Conservation (phyloP, 30 jellyfish, hydroid and myxozoan genomes). For the Pseudorhiza aurosa region DNA sequence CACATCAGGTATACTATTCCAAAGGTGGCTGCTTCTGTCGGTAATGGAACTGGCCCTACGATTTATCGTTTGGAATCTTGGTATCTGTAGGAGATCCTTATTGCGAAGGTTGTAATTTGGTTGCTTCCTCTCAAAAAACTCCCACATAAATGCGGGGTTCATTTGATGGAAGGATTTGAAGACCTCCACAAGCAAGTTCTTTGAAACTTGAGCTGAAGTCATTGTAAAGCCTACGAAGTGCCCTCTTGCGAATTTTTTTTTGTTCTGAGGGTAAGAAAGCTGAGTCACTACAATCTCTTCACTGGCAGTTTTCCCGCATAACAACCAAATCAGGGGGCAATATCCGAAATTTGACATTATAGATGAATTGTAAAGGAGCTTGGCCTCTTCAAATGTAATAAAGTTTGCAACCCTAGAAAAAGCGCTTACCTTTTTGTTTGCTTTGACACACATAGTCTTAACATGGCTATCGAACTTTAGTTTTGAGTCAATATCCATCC, state of each 20-base stretch:
- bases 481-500: not conserved
- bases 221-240: no score
- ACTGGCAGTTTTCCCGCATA: no score
- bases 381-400: conserved; percentile 5
- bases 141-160: not conserved
- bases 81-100: not conserved
- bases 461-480: no score
- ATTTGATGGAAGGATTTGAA: not conserved
- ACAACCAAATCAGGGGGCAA: no score
- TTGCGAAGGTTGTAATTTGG: conserved; percentile 2
- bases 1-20: not conserved
- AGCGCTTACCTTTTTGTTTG: not conserved
- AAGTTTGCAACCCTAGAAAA: not conserved
- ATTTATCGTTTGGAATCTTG: not conserved
- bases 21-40: no score
- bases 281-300: no score
- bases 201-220: no score
- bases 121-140: conserved; percentile 7
- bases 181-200: not conserved
- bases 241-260: no score
- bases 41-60: not conserved
- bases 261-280: no score
- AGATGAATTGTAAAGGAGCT: not conserved
- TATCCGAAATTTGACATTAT: not conserved
- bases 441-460: not conserved